A percentile compares a stretch with the other conserved stretches of the same genome.
Evolutionary conservation across 2,797 vertebrate genomes (phyloP).

Genomic region (Odontamblyopus lacepedii): DNA sequence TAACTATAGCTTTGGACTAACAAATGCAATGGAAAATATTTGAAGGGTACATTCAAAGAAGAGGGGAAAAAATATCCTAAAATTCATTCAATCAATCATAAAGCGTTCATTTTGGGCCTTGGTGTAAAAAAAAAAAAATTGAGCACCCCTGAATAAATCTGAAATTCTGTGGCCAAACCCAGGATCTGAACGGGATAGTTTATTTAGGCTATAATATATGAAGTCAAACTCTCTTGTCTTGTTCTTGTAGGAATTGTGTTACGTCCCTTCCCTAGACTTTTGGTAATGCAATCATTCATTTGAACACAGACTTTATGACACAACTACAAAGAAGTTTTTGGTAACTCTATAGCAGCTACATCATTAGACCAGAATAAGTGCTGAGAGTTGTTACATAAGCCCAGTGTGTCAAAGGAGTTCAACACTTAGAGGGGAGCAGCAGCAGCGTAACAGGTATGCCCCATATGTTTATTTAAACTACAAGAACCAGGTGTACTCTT

Average conservation of each 20-base stretch:
- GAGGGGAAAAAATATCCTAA: no score
- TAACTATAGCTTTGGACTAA: conserved; percentile 28
- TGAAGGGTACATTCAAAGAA: not conserved
- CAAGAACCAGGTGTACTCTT: conserved; percentile 6
- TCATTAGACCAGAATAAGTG: not conserved
- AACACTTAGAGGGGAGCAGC: conserved; percentile 27
- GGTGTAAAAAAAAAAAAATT: no score
- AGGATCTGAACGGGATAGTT: no score
- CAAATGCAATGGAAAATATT: not conserved
- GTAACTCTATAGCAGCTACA: not conserved
- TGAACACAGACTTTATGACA: not conserved
- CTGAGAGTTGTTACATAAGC: conserved; percentile 42
- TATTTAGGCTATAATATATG: no score
- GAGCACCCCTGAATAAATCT: no score
- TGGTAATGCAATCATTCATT: not conserved
- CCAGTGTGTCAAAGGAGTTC: conserved; percentile 46
- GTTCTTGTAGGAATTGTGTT: no score
- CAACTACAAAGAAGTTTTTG: not conserved
- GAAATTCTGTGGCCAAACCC: no score
- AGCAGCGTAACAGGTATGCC: conserved; percentile 31
- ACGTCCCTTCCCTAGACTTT: not conserved
- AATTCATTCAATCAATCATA: no score
- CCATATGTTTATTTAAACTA: conserved; percentile 47
- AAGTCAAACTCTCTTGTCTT: no score
- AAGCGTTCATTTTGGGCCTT: no score